A percentile compares a stretch with the other conserved stretches of the same genome.
phyloP scores from a whole-genome alignment of 2,113 vertebrate genomes.

The Sinocyclocheilus rhinocerous region DNA sequence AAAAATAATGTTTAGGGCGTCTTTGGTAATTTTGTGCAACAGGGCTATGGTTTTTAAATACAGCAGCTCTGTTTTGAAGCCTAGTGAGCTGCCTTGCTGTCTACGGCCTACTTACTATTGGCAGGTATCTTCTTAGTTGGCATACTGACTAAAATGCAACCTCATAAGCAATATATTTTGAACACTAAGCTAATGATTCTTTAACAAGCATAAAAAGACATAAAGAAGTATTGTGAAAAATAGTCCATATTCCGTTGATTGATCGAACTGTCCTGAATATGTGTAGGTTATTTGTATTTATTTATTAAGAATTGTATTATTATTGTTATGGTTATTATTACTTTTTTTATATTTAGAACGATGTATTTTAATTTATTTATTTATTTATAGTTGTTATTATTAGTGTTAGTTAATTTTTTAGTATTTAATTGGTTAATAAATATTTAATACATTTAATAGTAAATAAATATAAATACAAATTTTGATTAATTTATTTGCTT shows the following conservation, averaged over 20 bases:
- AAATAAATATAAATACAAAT: background rate
- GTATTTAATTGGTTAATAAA: background rate
- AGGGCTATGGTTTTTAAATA: conserved; percentile 16
- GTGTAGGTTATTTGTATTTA: background rate
- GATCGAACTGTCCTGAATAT: background rate
- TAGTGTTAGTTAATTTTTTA: too few relatives aligned
- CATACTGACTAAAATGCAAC: background rate
- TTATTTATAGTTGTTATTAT: too few relatives aligned
- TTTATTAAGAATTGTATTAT: background rate
- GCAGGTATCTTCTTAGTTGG: background rate
- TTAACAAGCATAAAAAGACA: too few relatives aligned
- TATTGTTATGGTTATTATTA: background rate
- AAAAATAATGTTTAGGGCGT: conserved; percentile 28
- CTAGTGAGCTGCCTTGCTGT: background rate
- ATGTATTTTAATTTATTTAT: background rate
- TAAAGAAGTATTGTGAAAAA: background rate
- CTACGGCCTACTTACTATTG: background rate
- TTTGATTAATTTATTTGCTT: background rate
- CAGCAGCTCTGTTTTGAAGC: background rate
- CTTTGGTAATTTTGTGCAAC: conserved; percentile 30
- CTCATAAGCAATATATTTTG: background rate
- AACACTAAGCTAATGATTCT: background rate
- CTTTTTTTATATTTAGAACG: background rate
- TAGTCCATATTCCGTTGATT: background rate
- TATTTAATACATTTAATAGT: background rate